Percentiles rank a stretch among this genome's conserved stretches.
These are phyloP conservation scores for Grammomys dolichurus DNA, from an alignment of 2,113 vertebrate species.

Conservation along the genomic window DNA sequence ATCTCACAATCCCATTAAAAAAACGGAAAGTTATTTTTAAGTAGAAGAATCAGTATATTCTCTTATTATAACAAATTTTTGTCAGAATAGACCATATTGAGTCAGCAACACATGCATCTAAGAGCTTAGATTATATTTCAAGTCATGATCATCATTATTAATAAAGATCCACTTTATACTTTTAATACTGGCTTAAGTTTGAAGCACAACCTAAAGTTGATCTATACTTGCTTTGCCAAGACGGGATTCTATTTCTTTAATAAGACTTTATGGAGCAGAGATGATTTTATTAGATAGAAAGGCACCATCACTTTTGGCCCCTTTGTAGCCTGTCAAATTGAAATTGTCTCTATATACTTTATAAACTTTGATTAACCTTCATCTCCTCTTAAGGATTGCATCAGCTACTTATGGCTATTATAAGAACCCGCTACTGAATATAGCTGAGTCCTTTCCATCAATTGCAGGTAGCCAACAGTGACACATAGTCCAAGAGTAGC, in stretches of 20 bases:
- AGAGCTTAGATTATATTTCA: constrained; percentile 77
- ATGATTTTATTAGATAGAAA: constrained; percentile 38
- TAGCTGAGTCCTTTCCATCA: not conserved
- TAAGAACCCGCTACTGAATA: not conserved
- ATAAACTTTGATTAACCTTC: not conserved
- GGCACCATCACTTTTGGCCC: constrained; percentile 26
- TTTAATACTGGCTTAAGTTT: constrained; percentile 59
- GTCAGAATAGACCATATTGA: constrained; percentile 79
- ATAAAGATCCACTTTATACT: constrained; percentile 68
- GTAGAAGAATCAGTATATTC: constrained; percentile 79
- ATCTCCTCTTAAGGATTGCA: not conserved
- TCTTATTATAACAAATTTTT: constrained; percentile 82
- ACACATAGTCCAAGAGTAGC: not conserved
- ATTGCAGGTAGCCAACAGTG: not conserved
- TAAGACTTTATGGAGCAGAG: constrained; percentile 27
- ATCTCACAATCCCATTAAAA: constrained; percentile 82
- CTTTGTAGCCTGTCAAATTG: constrained; percentile 17
- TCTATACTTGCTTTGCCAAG: not conserved
- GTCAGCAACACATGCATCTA: constrained; percentile 80
- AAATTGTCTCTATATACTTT: constrained; percentile 8
- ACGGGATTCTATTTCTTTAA: not conserved
- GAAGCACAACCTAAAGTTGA: constrained; percentile 29
- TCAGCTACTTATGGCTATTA: not conserved
- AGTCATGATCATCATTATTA: constrained; percentile 74
- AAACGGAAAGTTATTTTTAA: constrained; percentile 84